Evolutionary conservation across 2,888 invertebrate species (phyloP).

Genomic region (Drosophila pseudotalamancana): DNA sequence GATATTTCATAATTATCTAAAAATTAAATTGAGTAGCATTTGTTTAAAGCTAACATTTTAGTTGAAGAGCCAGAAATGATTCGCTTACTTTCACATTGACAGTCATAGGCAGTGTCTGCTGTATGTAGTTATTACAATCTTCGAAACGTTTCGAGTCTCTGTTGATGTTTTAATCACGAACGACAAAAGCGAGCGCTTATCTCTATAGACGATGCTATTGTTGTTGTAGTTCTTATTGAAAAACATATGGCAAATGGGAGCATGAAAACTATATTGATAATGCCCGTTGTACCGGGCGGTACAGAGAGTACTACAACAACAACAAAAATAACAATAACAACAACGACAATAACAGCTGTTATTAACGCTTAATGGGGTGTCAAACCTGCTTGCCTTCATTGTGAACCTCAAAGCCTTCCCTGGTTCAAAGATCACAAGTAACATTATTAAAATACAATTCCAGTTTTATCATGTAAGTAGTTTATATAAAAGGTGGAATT

Average conservation of each 20-base stretch:
- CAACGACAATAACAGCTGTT: too few species aligned
- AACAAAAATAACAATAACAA: too few species aligned
- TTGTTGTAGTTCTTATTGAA: conserved; percentile 34
- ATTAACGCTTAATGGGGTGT: conserved; percentile 23
- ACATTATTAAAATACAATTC: neutral
- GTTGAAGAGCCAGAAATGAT: too few species aligned
- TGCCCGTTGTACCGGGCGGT: conserved; percentile 9
- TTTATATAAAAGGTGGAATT: too few species aligned
- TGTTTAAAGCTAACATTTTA: too few species aligned
- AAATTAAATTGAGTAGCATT: too few species aligned
- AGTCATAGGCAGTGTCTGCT: conserved; percentile 8
- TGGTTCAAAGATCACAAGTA: conserved; percentile 30
- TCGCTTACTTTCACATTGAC: neutral
- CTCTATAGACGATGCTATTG: conserved; percentile 25
- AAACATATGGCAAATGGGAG: conserved; percentile 52
- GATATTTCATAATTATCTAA: too few species aligned
- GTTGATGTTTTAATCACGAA: conserved; percentile 47
- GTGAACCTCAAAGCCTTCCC: neutral
- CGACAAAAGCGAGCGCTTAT: conserved; percentile 46
- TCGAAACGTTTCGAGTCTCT: conserved; percentile 11
- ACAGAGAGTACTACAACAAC: conserved; percentile 23
- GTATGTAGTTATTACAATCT: conserved; percentile 36
- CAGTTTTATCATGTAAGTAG: too few species aligned
- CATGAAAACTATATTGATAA: conserved; percentile 48
- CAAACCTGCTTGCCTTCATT: neutral